phyloP scores from a whole-genome alignment of 2,888 invertebrate species.

The Pollenia labialis region DNA sequence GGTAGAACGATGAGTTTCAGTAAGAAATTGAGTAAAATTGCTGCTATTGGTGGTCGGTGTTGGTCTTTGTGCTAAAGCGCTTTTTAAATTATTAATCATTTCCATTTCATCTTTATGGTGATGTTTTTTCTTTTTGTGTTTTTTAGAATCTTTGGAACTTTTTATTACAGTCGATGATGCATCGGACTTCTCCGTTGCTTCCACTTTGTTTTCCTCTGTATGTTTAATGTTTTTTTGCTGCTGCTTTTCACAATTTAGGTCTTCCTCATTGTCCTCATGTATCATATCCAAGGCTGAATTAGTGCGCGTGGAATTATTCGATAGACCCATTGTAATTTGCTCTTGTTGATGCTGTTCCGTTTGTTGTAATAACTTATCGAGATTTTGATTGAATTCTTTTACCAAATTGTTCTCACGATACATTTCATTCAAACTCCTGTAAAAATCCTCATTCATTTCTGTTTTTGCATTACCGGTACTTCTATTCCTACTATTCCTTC shows the following conservation, averaged over 20 bases:
- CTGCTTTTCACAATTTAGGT: constrained; percentile 59
- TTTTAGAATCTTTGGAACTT: constrained; percentile 76
- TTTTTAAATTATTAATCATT: constrained; percentile 82
- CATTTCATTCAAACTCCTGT: constrained; percentile 93
- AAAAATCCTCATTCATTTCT: constrained; percentile 94
- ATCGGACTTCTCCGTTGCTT: constrained; percentile 59
- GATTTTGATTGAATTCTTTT: constrained; percentile 76
- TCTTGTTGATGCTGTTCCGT: constrained; percentile 74
- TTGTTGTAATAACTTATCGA: constrained; percentile 77
- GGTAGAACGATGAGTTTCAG: constrained; percentile 46
- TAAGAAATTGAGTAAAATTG: neutral
- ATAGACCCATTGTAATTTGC: constrained; percentile 64
- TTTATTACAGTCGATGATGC: constrained; percentile 9
- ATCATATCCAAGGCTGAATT: constrained; percentile 93
- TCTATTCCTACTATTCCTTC: neutral
- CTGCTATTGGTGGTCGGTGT: neutral
- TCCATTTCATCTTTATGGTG: constrained; percentile 82
- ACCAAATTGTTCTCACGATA: constrained; percentile 89
- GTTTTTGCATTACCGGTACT: constrained; percentile 74
- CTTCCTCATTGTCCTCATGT: constrained; percentile 93
- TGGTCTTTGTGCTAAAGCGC: constrained; percentile 76
- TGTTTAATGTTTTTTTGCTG: neutral
- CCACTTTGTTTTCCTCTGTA: neutral
- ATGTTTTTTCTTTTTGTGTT: constrained; percentile 82
- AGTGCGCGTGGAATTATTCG: constrained; percentile 85